These are phyloP conservation scores for Ianthella basta DNA, from an alignment of 37 sponge, comb jelly and placozoan species.

Conservation along the genomic window DNA sequence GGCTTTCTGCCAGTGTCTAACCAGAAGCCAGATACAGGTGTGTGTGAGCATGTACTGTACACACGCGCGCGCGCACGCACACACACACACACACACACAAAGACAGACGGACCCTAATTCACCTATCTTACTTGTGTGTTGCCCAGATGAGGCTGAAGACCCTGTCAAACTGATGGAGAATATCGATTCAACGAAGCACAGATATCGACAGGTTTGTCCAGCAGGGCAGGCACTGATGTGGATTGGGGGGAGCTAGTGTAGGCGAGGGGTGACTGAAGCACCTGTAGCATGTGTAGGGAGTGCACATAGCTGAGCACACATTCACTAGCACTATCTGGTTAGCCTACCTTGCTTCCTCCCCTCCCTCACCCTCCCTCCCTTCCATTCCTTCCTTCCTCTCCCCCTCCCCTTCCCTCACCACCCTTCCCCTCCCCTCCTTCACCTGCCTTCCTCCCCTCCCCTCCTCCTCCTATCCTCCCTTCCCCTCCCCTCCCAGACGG, in stretches of 20 bases:
- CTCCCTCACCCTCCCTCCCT: no score
- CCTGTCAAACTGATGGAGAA: constrained; percentile 78
- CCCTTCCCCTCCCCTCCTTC: no score
- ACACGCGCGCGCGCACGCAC: not conserved
- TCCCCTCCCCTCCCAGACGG: constrained; percentile 67
- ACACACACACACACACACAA: not conserved
- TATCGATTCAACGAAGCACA: constrained; percentile 83
- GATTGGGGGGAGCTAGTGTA: not conserved
- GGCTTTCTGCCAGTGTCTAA: constrained; percentile 92
- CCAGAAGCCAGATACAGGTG: constrained; percentile 85
- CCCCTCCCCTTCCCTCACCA: no score
- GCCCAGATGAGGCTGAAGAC: constrained; percentile 92
- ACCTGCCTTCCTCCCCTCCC: no score
- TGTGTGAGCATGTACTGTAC: not conserved
- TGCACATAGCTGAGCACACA: no score
- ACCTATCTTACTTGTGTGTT: not conserved
- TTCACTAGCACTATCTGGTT: no score
- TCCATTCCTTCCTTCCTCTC: no score
- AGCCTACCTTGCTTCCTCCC: no score
- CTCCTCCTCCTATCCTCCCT: no score
- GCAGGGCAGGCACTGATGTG: not conserved
- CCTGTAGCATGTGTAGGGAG: no score
- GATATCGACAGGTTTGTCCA: constrained; percentile 57
- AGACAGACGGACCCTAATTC: not conserved
- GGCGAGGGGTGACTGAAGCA: no score